Conservation (phyloP, 2,113 vertebrate species). For the Tachysurus fulvidraco region DNA sequence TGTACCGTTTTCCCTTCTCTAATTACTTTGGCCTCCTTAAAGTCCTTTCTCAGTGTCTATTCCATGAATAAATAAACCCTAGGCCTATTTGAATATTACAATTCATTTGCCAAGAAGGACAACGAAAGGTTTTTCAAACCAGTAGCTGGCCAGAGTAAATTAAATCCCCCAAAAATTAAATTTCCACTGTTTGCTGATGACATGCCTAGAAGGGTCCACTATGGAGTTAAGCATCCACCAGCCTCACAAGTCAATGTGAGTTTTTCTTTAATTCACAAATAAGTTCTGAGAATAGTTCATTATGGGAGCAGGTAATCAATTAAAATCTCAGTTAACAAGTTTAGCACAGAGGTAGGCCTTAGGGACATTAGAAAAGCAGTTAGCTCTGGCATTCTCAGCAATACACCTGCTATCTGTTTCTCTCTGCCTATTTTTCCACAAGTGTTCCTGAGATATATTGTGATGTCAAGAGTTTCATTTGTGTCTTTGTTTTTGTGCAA, state of each 20-base stretch:
- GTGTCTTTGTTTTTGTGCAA: slow-evolving; percentile 31
- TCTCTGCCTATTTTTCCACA: not conserved
- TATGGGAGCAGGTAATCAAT: slow-evolving; percentile 42
- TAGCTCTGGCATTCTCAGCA: not conserved
- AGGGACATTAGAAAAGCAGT: slow-evolving; percentile 22
- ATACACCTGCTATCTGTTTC: not conserved
- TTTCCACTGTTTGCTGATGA: slow-evolving; percentile 8
- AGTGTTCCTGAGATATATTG: not conserved
- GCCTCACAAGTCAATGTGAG: not conserved
- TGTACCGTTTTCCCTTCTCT: not conserved
- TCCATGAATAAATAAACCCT: slow-evolving; percentile 28
- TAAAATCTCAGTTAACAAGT: slow-evolving; percentile 41
- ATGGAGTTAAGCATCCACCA: not conserved
- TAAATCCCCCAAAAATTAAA: not conserved
- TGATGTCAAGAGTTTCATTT: not conserved
- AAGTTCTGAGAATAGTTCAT: slow-evolving; percentile 33
- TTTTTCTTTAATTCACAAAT: slow-evolving; percentile 39
- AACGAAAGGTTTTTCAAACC: not conserved
- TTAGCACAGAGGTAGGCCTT: slow-evolving; percentile 23
- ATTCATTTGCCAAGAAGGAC: slow-evolving; percentile 1
- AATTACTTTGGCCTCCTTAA: not conserved
- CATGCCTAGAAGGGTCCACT: not conserved
- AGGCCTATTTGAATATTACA: slow-evolving; percentile 9
- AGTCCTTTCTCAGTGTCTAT: not conserved
- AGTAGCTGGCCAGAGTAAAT: not conserved